Evolutionary conservation across 2,113 vertebrate species (phyloP), one percentile per base, ranked within the genome.

Genomic region (Pteronura brasiliensis): DNA sequence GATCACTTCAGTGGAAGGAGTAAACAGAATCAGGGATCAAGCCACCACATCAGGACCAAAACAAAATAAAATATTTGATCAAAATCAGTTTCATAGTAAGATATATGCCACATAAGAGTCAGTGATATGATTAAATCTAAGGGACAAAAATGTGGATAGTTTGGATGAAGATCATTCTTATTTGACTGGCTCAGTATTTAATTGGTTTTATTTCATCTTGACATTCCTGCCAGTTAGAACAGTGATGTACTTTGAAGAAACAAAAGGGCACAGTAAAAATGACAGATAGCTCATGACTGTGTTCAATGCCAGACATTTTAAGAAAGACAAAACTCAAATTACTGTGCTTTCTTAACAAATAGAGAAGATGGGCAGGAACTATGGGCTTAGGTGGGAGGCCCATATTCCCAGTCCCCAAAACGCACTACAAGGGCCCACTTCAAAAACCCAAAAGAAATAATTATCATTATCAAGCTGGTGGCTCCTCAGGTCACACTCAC

Each of bases 1-100:
- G 93, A 97, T 97, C 44, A 65, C 39, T 90, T 96, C 55, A 81
- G 15, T 93, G 96, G 96, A 98, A 98, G 96, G 88, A 85, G 23
- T 84, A 91, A 18, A 88, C 74, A 93, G 36, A 49, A 39, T 77
- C 29, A 94, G 25, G 17, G 96, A 97, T 39, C 12, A 97, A 98
- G 4, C 4, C 49, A 96, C 39, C 47, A 93, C 39, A 82, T 95
- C 74, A 94, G 97, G 97, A 97, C 97, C 23, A 96, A 97, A 93
- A 42, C 9, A 55, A 93, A 94, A 83, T 13, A 63, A 97, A 96
- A 95, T 47, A 44, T 86, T 63, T 83, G 31, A 95, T 95, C 34
- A 69, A 94, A 97, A 97, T 49, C 89, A 52, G 42, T 74, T 63
- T 94, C 94, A 67, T 69, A 36, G 1, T 85, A 96, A 93, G 80